Evolutionary conservation across 2,113 vertebrate species (phyloP).

Genomic region (Asarcornis scutulata): DNA sequence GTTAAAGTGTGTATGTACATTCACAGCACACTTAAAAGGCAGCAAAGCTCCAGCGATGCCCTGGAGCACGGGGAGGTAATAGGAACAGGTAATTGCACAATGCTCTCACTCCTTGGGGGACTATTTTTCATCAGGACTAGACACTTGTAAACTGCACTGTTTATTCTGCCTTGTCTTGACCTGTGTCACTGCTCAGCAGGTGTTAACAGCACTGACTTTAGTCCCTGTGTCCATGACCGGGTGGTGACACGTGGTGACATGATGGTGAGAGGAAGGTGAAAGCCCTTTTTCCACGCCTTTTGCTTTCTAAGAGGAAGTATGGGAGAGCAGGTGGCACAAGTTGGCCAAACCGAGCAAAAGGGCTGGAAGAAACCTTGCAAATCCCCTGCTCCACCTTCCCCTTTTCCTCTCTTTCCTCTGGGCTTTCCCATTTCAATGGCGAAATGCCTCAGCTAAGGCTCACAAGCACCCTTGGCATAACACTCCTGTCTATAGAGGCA

Average conservation of each 20-base stretch:
- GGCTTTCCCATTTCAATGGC: background rate
- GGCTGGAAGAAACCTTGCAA: background rate
- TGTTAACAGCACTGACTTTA: background rate
- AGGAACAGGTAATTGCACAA: background rate
- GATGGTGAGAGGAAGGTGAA: background rate
- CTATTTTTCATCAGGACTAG: background rate
- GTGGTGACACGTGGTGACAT: background rate
- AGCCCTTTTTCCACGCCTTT: background rate
- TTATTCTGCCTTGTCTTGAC: background rate
- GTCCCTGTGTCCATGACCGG: rapidly evolving
- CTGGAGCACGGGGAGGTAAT: background rate
- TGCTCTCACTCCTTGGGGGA: background rate
- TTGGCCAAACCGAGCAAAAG: rapidly evolving
- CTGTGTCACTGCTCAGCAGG: background rate
- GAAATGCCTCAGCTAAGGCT: background rate
- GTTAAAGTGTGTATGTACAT: background rate
- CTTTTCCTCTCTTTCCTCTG: background rate
- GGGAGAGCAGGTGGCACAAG: rapidly evolving
- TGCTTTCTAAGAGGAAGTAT: background rate
- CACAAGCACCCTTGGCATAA: background rate
- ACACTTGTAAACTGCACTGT: background rate
- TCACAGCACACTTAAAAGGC: background rate
- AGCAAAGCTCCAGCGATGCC: background rate
- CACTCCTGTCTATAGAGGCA: background rate
- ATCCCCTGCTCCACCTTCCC: background rate